phyloP scores from a whole-genome alignment of 2,797 vertebrate genomes.

The Hypotaenidia okinawae region DNA sequence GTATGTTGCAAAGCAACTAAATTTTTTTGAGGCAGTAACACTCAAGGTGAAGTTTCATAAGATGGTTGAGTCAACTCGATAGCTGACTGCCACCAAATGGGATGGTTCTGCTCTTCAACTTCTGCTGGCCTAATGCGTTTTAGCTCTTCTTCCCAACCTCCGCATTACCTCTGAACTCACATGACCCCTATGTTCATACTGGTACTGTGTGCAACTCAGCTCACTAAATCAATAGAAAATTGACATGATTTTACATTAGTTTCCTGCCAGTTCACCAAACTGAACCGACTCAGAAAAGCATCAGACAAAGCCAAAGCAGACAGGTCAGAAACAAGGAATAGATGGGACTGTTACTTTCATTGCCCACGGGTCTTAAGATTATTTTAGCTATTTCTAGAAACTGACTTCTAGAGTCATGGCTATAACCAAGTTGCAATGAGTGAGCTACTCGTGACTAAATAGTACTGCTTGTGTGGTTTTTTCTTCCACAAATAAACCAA shows the following conservation, averaged over 20 bases:
- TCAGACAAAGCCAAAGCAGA: neutral
- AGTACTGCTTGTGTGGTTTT: neutral
- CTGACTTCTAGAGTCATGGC: neutral
- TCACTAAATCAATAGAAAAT: neutral
- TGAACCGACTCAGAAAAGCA: neutral
- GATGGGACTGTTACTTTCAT: neutral
- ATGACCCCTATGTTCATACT: neutral
- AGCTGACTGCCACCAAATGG: neutral
- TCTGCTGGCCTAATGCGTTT: neutral
- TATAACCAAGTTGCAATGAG: neutral
- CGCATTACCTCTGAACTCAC: neutral
- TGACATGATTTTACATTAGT: neutral
- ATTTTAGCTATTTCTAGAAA: neutral
- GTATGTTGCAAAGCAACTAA: neutral
- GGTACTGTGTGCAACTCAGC: neutral
- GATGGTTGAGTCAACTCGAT: neutral
- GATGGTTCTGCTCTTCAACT: neutral
- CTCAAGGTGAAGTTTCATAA: neutral
- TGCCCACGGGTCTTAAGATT: neutral
- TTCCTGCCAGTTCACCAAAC: neutral
- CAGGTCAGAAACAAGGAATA: neutral
- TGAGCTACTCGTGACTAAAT: neutral
- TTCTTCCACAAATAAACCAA: fast-evolving
- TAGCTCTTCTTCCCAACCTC: neutral
- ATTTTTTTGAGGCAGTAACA: neutral